Evolutionary conservation across 2,888 invertebrate genomes (phyloP), one percentile per base, ranked within the genome.

Genomic region (Diarsia brunnea): DNA sequence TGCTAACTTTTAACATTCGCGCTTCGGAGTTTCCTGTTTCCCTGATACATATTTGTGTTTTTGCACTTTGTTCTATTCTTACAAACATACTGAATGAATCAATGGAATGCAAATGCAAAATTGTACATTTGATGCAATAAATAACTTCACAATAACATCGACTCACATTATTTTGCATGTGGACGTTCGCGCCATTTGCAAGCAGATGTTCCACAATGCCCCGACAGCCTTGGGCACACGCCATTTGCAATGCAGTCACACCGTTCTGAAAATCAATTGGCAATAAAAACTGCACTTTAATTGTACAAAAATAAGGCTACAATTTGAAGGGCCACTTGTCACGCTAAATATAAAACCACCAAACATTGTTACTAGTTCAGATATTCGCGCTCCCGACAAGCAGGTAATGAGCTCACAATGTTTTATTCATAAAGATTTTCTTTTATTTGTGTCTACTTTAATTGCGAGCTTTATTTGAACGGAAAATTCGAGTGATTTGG

Each of bases 181-280:
- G 97, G 31, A 98, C 96, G 85, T 97, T 96, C 69, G 97, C 97
- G 14, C 97, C 97, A 86, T 97, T 97, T 78, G 97, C 97, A 53
- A 98, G 95, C 82, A 98, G 95, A 87, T 97, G 97, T 85, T 98
- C 97, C 64, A 97, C 97, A 88, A 98, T 98, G 55, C 98, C 98
- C 55, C 97, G 96, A 90, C 98, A 97, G 49, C 98, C 98, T 88
- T 97, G 97, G 79, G 97, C 97, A 86, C 97, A 97, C 24, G 98
- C 98, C 91, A 98, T 97, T 91, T 98, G 98, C 78, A 98, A 94
- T 0, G 98, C 97, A 7, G 98, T 97, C 86, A 97, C 97, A 27
- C 98, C 98, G 91, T 97, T 97, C 98, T 98, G 94, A 38, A 84
- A 81, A 79, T 49, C 81, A 84, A 73, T 51, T 45, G 45, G 11